Percentiles rank a stretch among this genome's conserved stretches.
Evolutionary conservation across 2,888 invertebrate genomes (phyloP).

Genomic region (Stenodera caucasica): DNA sequence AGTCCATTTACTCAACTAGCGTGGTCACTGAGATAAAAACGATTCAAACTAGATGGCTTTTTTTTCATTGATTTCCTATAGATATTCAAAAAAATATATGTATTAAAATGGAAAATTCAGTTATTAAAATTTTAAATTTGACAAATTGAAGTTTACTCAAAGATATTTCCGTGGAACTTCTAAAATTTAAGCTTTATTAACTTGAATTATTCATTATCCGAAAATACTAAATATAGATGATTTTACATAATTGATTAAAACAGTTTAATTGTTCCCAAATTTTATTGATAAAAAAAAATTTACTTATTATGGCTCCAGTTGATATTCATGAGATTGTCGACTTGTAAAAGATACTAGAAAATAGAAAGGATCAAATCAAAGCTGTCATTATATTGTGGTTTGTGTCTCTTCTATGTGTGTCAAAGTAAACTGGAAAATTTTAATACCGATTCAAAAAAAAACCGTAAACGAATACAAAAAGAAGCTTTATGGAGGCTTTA

Average conservation of each 20-base stretch:
- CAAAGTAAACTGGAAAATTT: conserved; percentile 31
- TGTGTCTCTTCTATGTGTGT: conserved; percentile 24
- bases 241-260: not conserved
- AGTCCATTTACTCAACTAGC: conserved; percentile 28
- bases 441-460: not conserved
- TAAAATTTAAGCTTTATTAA: not conserved
- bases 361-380: too few species aligned
- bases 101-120: too few species aligned
- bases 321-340: too few species aligned
- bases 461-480: conserved; percentile 18
- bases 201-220: not conserved
- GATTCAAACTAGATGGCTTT: too few species aligned
- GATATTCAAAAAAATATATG: too few species aligned
- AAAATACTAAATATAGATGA: not conserved
- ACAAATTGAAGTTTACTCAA: not conserved
- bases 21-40: conserved; percentile 13
- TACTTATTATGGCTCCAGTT: too few species aligned
- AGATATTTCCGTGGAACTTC: not conserved
- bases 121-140: not conserved
- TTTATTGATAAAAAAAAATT: too few species aligned
- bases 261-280: not conserved
- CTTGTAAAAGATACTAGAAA: too few species aligned
- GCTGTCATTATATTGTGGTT: not conserved
- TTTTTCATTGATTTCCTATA: too few species aligned
- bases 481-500: conserved; percentile 11